phyloP scores from a whole-genome alignment of 2,797 vertebrate genomes.

The Sciurus carolinensis region DNA sequence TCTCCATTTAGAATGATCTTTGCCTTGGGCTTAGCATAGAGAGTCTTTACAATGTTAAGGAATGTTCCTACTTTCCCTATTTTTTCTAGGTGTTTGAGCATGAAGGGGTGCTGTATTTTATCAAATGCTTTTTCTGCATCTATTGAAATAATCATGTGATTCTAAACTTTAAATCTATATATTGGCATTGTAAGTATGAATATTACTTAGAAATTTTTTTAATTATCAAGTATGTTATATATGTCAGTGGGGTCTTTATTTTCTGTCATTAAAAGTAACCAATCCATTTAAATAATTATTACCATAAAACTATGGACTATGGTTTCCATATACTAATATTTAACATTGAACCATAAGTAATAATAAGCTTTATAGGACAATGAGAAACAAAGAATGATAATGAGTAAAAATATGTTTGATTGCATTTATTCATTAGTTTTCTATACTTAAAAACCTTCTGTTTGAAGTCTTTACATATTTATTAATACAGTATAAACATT shows the following conservation, averaged over 20 bases:
- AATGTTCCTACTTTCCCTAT: too few relatives aligned
- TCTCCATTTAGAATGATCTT: too few relatives aligned
- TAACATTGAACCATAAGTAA: slow-evolving; percentile 62
- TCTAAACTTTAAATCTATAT: too few relatives aligned
- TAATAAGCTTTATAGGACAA: slow-evolving; percentile 33
- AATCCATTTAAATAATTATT: slow-evolving; percentile 64
- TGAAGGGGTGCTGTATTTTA: too few relatives aligned
- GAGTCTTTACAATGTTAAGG: too few relatives aligned
- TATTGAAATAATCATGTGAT: too few relatives aligned
- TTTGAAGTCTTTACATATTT: neutral
- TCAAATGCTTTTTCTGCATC: too few relatives aligned
- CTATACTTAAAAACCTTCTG: neutral
- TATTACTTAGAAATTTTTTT: slow-evolving; percentile 51
- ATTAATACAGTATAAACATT: neutral
- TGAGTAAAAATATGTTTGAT: neutral
- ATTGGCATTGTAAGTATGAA: slow-evolving; percentile 71
- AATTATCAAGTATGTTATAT: slow-evolving; percentile 64
- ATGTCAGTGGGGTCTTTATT: slow-evolving; percentile 26
- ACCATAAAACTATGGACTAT: slow-evolving; percentile 53
- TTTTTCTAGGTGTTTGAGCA: too few relatives aligned
- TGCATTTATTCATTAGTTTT: slow-evolving; percentile 26
- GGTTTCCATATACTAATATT: slow-evolving; percentile 60
- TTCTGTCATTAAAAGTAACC: slow-evolving; percentile 73
- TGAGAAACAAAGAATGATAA: slow-evolving; percentile 31
- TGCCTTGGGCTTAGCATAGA: too few relatives aligned